Evolutionary conservation across 1,140 invertebrate species (phyloP).

Genomic region (Halictus rubicundus): DNA sequence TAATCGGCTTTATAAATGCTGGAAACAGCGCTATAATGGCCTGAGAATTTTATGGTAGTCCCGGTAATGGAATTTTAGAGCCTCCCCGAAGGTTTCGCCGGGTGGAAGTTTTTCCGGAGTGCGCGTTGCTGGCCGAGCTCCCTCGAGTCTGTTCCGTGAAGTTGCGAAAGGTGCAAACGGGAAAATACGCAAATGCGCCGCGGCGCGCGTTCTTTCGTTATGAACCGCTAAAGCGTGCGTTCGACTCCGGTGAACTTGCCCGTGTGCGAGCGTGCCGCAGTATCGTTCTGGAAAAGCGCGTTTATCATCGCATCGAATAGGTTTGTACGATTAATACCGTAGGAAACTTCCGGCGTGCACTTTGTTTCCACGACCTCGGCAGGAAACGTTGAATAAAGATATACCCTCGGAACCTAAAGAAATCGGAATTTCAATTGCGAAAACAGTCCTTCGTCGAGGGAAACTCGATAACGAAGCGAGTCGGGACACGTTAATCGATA

Average conservation of each 20-base stretch:
- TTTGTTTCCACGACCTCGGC: too few species aligned
- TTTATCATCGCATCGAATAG: too few species aligned
- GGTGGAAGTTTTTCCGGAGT: neutral
- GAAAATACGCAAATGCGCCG: neutral
- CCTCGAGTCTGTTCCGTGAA: neutral
- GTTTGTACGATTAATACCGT: too few species aligned
- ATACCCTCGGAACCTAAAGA: too few species aligned
- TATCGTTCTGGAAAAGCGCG: neutral
- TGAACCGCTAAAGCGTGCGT: slow-evolving; percentile 45
- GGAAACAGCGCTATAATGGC: neutral
- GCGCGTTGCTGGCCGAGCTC: neutral
- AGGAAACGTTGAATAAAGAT: too few species aligned
- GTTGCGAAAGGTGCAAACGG: slow-evolving; percentile 1
- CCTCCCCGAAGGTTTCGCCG: neutral
- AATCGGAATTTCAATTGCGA: too few species aligned
- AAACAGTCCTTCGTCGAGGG: too few species aligned
- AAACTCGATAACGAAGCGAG: too few species aligned
- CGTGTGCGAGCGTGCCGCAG: slow-evolving; percentile 36
- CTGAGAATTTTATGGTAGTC: neutral
- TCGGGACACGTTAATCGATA: too few species aligned
- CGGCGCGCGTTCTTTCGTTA: neutral
- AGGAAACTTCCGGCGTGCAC: too few species aligned
- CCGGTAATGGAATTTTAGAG: slow-evolving; percentile 9
- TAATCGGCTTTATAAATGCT: too few species aligned
- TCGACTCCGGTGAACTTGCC: slow-evolving; percentile 33